phyloP scores from a whole-genome alignment of 1,140 invertebrate genomes.

The Pemphigus obesinymphae region DNA sequence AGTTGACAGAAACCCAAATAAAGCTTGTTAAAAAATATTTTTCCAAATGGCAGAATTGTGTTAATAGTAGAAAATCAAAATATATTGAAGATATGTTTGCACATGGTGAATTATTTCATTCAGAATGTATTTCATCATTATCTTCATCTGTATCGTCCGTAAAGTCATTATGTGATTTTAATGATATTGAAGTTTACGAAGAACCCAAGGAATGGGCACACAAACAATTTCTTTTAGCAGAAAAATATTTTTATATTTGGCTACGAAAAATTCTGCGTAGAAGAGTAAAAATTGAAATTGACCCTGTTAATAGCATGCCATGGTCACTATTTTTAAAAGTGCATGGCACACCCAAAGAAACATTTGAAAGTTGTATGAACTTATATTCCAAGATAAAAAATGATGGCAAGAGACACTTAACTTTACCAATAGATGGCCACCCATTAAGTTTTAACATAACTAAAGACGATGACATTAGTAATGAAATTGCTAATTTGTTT shows the following conservation, averaged over 20 bases:
- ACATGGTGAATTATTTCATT: background rate
- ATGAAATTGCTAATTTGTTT: background rate
- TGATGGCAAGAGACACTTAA: background rate
- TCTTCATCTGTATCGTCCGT: background rate
- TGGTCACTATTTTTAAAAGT: conserved; percentile 24
- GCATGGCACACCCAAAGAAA: conserved; percentile 14
- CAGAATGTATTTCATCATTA: conserved; percentile 14
- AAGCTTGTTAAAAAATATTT: conserved; percentile 14
- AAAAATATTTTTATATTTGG: conserved; percentile 32
- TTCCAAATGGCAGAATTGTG: background rate
- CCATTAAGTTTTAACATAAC: background rate
- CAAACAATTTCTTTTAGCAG: background rate
- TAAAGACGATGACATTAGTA: background rate
- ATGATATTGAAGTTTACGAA: background rate
- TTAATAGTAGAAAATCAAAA: background rate
- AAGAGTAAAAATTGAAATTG: conserved; percentile 18
- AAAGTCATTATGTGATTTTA: background rate
- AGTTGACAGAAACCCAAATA: background rate
- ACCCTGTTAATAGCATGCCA: background rate
- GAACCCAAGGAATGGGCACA: background rate
- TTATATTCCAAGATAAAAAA: background rate
- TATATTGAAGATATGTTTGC: background rate
- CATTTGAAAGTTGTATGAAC: no score
- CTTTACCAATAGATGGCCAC: background rate
- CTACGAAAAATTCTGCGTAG: background rate